Evolutionary conservation across 2,888 invertebrate species (phyloP), one percentile per base, ranked within the genome.

Genomic region (Tenodera sinensis): DNA sequence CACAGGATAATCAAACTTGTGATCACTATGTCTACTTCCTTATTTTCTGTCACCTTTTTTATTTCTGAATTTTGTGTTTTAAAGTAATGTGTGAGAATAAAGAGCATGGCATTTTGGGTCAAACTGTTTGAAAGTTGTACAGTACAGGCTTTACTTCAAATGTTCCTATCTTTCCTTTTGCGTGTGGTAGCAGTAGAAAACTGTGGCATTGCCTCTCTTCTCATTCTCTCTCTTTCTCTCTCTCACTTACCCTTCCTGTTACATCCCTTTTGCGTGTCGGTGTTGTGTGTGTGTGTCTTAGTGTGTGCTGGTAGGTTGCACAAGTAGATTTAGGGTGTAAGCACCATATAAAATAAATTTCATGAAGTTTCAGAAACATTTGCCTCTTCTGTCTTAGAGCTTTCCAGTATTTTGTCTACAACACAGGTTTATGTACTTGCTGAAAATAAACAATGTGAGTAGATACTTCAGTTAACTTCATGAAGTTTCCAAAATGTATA

Each of bases 161-260:
- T 88, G 88, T 88, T 28, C 54, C 88, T 84, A 28, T 88, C 90
- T 90, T 85, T 90, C 84, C 90, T n/a, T 87, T 34, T 87, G 87
- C 88, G 84, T 84, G 81, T 83, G 83, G 84, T 84, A 84, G 88
- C 84, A 84, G 88, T 84, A 83, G 84, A 28, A 54, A 47, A 86
- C 86, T 83, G 89, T 89, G 85, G 89, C 83, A 20, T 34, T 71
- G 88, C 84, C 83, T 84, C 81, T 84, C 84, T 88, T 85, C 34
- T 42, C 89, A 85, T 89, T 91, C 91, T 91, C 90, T 91, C 90
- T 91, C 89, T 91, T 86, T 90, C 88, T 90, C 71, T 91, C 88
- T 90, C 91, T 91, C 83, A 89, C 88, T 89, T 42, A 88, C 84
- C 88, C 88, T 81, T 81, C 85, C 71, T 54, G 27, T 14, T 42